phyloP scores from a whole-genome alignment of 2,888 invertebrate species.

The Rhagonycha fulva region DNA sequence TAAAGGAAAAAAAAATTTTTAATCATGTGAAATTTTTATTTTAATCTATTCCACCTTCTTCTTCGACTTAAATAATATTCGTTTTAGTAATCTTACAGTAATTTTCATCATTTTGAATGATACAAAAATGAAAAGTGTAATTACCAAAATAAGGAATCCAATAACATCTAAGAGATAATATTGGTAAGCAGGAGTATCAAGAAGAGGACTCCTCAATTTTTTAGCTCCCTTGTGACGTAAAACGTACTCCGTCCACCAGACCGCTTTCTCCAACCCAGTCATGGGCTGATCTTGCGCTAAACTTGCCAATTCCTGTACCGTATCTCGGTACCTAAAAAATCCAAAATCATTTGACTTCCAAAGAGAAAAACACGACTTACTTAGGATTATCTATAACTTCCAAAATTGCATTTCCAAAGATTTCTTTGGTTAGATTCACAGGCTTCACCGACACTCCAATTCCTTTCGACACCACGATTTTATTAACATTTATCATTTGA shows the following conservation, averaged over 20 bases:
- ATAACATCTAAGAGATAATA: background rate
- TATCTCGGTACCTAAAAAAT: background rate
- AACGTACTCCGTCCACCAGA: background rate
- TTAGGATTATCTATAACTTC: constrained; percentile 39
- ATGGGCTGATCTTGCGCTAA: constrained; percentile 5
- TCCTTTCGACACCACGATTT: background rate
- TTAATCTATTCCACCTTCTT: background rate
- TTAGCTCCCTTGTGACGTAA: background rate
- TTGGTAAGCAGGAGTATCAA: background rate
- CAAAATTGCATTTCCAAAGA: constrained; percentile 25
- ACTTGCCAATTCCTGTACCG: background rate
- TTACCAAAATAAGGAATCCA: background rate
- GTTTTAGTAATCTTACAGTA: background rate
- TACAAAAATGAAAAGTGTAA: background rate
- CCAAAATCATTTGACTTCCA: background rate
- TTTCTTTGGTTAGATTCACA: background rate
- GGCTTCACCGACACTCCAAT: background rate
- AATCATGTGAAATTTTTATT: too few species aligned
- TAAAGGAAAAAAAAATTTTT: too few species aligned
- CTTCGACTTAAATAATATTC: background rate
- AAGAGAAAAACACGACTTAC: constrained; percentile 19
- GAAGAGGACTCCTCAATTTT: background rate
- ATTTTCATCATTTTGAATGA: background rate
- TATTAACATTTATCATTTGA: background rate
- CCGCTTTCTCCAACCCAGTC: constrained; percentile 3